phyloP scores from a whole-genome alignment of 2,888 invertebrate species.

The Acanthosepion esculentum region DNA sequence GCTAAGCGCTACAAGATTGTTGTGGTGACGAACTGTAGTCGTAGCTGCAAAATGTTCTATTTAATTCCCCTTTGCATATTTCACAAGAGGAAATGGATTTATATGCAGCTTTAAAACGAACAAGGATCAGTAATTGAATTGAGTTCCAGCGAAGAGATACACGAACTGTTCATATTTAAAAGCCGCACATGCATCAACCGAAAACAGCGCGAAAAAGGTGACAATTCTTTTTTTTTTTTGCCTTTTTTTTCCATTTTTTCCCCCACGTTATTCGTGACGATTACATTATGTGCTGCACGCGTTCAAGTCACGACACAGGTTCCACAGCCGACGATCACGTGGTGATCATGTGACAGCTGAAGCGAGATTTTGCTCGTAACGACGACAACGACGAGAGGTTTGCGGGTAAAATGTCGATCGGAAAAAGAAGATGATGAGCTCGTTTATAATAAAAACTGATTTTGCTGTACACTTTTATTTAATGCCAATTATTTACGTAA shows the following conservation, averaged over 20 bases:
- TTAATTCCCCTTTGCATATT: background rate
- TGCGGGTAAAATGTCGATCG: background rate
- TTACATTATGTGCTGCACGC: background rate
- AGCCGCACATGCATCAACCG: background rate
- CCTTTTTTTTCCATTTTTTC: too few species aligned
- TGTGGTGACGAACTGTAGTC: background rate
- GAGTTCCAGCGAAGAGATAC: background rate
- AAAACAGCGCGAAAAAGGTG: background rate
- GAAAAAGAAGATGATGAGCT: background rate
- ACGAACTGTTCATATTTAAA: background rate
- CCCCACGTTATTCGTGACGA: background rate
- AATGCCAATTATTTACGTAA: too few species aligned
- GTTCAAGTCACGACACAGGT: slow-evolving; percentile 33
- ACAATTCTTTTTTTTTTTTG: background rate
- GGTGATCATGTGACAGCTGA: background rate
- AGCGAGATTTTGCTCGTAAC: background rate
- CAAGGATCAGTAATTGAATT: background rate
- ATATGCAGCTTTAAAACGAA: background rate
- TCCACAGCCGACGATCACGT: background rate
- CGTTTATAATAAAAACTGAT: background rate
- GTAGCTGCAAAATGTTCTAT: background rate
- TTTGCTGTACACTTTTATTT: background rate
- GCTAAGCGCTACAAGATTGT: too few species aligned
- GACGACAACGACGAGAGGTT: background rate
- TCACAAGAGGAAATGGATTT: background rate